These are phyloP conservation scores for Aleiodes leptofemur DNA, from an alignment of 2,888 invertebrate species.

Conservation along the genomic window DNA sequence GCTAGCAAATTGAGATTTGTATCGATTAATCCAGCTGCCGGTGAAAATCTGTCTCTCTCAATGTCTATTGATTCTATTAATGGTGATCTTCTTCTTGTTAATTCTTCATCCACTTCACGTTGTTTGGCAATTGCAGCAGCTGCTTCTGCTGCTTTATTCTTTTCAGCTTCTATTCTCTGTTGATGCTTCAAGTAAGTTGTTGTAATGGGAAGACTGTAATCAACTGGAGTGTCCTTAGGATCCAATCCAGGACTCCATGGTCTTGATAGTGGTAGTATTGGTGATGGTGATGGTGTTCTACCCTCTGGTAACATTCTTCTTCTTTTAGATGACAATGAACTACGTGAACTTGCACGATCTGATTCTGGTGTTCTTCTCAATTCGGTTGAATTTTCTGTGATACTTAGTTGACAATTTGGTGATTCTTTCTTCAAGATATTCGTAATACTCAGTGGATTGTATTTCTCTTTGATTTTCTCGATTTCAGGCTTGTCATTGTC, in stretches of 20 bases:
- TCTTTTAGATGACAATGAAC: slow-evolving; percentile 70
- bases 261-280: slow-evolving; percentile 65
- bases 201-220: slow-evolving; percentile 92
- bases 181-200: slow-evolving; percentile 92
- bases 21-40: slow-evolving; percentile 72
- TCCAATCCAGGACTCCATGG: slow-evolving; percentile 72
- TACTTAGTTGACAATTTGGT: slow-evolving; percentile 34
- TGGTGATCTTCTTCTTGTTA: slow-evolving; percentile 41
- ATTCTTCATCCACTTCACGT: slow-evolving; percentile 61
- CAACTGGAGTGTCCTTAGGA: slow-evolving; percentile 77
- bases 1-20: slow-evolving; percentile 72
- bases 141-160: slow-evolving; percentile 77
- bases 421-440: slow-evolving; percentile 73
- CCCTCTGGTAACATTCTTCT: slow-evolving; percentile 70
- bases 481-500: slow-evolving; percentile 62
- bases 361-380: slow-evolving; percentile 78
- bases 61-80: slow-evolving; percentile 42
- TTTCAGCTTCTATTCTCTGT: slow-evolving; percentile 82
- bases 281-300: slow-evolving; percentile 71
- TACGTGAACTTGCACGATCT: slow-evolving; percentile 69
- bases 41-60: slow-evolving; percentile 67
- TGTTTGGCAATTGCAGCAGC: slow-evolving; percentile 66
- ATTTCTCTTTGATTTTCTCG: slow-evolving; percentile 66
- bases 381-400: slow-evolving; percentile 70
- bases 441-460: slow-evolving; percentile 73